Base-by-base conservation (phyloP, 2,113 vertebrate genomes). In the Ranitomeya imitator region DNA sequence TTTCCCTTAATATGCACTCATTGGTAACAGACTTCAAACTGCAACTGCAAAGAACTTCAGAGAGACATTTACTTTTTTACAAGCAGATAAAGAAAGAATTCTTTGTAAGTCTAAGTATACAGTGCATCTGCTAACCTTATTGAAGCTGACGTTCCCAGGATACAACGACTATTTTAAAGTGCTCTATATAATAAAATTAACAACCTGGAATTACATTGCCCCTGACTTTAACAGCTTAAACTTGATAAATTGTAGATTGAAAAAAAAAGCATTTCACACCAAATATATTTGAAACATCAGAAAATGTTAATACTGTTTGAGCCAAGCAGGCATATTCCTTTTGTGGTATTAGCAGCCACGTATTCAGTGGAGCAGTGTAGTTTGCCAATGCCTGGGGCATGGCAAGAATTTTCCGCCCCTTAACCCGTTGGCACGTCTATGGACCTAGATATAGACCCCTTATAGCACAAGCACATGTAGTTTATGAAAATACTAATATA, bases 141-240 rank as follows among this genome's bases (percentile, higher is more conserved):
- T 88, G 79, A 88, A 73, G 69, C 52, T 88, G 86, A 82, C 79
- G 45, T 82, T 80, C 79, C 52, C 78, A 88, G 86, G 79, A 88
- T 82, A 57, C 16, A 82, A 82, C 83, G 60, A 19, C 79, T 57
- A 59, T 82, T 82, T 88, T 18, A 82, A 88, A 88, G 79, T 74
- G 55, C 57, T 74, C 54, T 10, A 52, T 52, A 61, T 73, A 82
- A 88, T 88, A 82, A 88, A 88, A 88, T 82, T 71, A 82, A 88
- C 61, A 81, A 81, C 67, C 79, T 82, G 86, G 19, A 51, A 88
- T 82, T 88, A 80, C 79, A 74, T 71, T 74, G 65, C 78, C 81
- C 19, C 63, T 51, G 8, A 81, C 63, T 80, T 71, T 67, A 67
- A 80, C 11, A 67, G 77, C 77, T 80, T 52, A 23, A 55, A 7